Base-by-base conservation (phyloP, 2,113 vertebrate species). In the Cephalopterus ornatus region DNA sequence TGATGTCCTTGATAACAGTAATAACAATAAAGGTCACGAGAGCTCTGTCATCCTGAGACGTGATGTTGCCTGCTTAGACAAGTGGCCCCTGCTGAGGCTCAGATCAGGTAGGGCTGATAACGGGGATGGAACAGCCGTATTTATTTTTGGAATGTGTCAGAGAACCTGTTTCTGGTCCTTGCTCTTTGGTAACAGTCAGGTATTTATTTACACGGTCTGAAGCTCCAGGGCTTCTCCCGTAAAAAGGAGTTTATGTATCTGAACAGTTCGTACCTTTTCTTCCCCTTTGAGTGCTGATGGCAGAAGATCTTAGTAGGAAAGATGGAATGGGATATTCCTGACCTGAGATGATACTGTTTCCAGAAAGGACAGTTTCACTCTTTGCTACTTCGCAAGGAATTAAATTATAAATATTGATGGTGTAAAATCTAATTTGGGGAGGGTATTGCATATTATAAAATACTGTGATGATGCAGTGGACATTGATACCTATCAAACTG, bases 101-200 rank as follows among this genome's bases (percentile, higher is more conserved):
- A 17, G 82, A 73, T 90, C 75, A 92, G 79, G 67, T 94, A 53
- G 0, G 3, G 65, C 82, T 80, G 94, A 94, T 88, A 95, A 88
- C 3, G 2, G 58, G 27, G n/a, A 41, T 79, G 67, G 82, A 95
- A 93, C 49, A 76, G 39, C 55, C 1, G 0, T 90, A 78, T 96
- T 97, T 94, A 49, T 92, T 94, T 95, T 88, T n/a, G 27, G 75
- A 88, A 65, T 56, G 78, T 66, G 59, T 83, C 92, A 92, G 67
- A 27, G 50, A 80, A 80, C 26, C 74, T 83, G 44, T 32, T 88
- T 73, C 49, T 90, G 49, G 6, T 66, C 74, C 63, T 72, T 32
- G 14, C 71, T 83, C 75, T 73, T 65, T 75, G 79, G 0, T 52
- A 72, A 32, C 33, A 35, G 58, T 30, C 58, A 80, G 53, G 30